Conservation (phyloP, 1,140 invertebrate genomes). For the Calephelis nemesis region DNA sequence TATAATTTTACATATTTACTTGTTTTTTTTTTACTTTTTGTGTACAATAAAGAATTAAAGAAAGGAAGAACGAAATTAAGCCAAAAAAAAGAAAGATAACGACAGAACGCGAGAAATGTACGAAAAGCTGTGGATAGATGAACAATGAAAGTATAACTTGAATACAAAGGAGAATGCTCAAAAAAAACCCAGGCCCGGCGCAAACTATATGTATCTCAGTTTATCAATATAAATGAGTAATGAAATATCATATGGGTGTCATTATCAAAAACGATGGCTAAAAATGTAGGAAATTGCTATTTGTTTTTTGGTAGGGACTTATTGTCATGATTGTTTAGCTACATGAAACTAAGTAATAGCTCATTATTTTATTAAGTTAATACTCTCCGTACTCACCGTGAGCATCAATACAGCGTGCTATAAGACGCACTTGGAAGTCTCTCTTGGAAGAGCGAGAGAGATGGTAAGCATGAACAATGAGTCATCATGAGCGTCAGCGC, state of each 20-base stretch:
- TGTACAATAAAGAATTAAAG: no score
- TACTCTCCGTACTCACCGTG: constrained; percentile 4
- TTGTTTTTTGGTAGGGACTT: constrained; percentile 16
- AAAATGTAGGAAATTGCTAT: constrained; percentile 20
- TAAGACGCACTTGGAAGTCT: no score
- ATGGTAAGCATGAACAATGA: constrained; percentile 2
- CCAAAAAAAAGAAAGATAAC: no score
- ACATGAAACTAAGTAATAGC: constrained; percentile 6
- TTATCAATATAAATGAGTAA: constrained; percentile 16
- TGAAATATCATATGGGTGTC: constrained; percentile 14
- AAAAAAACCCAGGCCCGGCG: constrained; percentile 13
- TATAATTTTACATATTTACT: no score
- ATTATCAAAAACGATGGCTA: constrained; percentile 20
- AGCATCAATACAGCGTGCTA: constrained; percentile 2
- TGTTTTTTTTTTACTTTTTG: no score
- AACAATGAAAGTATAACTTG: no score
- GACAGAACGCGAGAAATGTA: no score
- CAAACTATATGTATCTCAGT: constrained; percentile 18
- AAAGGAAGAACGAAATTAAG: no score
- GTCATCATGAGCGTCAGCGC: neutral
- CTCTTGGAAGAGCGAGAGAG: no score
- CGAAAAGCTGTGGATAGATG: no score
- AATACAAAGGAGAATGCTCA: constrained; percentile 19
- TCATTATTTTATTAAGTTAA: constrained; percentile 8
- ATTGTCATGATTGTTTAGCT: constrained; percentile 10